Conservation (phyloP, 2,888 invertebrate genomes). For the Gerris lacustris region DNA sequence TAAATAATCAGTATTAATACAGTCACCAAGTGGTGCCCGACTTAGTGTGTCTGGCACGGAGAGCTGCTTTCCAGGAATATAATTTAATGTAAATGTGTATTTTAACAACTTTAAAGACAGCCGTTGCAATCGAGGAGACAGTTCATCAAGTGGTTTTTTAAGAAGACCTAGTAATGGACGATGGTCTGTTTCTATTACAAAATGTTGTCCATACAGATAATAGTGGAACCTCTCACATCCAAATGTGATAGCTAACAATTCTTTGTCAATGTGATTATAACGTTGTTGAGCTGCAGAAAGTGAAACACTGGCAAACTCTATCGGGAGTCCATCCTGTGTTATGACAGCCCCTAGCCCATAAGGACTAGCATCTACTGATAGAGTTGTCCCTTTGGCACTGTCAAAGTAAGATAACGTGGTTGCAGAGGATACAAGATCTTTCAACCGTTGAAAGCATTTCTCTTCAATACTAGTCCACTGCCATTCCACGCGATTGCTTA, state of each 20-base stretch:
- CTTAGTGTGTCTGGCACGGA: background rate
- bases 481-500: too few species aligned
- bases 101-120: background rate
- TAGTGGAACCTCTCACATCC: slow-evolving; percentile 30
- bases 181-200: slow-evolving; percentile 27
- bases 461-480: too few species aligned
- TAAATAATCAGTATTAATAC: background rate
- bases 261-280: slow-evolving; percentile 32
- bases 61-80: background rate
- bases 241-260: slow-evolving; percentile 30
- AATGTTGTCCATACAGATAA: slow-evolving; percentile 18
- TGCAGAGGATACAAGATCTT: too few species aligned
- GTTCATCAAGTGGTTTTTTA: background rate
- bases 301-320: background rate
- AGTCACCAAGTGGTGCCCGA: background rate
- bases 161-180: slow-evolving; percentile 13
- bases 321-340: too few species aligned
- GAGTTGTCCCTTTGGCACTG: too few species aligned
- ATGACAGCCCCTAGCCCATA: too few species aligned
- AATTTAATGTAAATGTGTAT: slow-evolving; percentile 1
- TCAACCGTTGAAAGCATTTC: too few species aligned
- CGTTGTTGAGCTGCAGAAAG: slow-evolving; percentile 16
- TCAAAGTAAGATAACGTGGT: too few species aligned
- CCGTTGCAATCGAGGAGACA: background rate
- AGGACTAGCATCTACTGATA: too few species aligned